Evolutionary conservation across 92 coral and sea anemone species (phyloP).

Genomic region (Pocillopora meandrina): DNA sequence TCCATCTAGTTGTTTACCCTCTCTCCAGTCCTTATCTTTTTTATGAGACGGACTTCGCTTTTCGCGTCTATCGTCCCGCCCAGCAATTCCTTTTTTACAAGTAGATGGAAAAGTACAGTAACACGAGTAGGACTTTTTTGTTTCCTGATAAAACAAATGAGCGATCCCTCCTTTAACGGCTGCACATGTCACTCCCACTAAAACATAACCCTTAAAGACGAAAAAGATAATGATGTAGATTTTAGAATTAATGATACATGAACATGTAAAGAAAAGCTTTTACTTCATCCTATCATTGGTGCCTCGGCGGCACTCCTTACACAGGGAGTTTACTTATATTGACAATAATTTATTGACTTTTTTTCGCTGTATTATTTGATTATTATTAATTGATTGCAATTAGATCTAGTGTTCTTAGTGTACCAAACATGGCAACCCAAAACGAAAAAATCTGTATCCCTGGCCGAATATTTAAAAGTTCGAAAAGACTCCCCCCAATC

Average conservation of each 20-base stretch:
- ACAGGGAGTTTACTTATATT: too few species aligned
- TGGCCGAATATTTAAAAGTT: too few species aligned
- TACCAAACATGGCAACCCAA: too few species aligned
- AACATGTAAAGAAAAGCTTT: background rate
- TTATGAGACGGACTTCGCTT: background rate
- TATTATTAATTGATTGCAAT: too few species aligned
- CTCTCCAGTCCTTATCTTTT: background rate
- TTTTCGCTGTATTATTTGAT: too few species aligned
- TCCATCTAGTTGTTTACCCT: background rate
- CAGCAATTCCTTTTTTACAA: background rate
- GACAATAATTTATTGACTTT: too few species aligned
- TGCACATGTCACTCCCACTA: slow-evolving; percentile 31
- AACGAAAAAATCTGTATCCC: too few species aligned
- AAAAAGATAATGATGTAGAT: background rate
- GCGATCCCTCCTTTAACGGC: slow-evolving; percentile 6
- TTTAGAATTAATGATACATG: background rate
- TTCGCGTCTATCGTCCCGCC: background rate
- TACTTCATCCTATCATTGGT: too few species aligned
- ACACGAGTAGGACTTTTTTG: background rate
- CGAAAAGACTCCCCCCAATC: too few species aligned
- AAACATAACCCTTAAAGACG: slow-evolving; percentile 14
- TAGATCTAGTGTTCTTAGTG: too few species aligned
- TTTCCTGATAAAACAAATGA: background rate
- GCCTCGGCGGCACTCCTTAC: too few species aligned
- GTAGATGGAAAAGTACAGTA: background rate